Evolutionary conservation across 2,113 vertebrate genomes (phyloP), one percentile per base, ranked within the genome.

Genomic region (Monarcha castaneiventris): DNA sequence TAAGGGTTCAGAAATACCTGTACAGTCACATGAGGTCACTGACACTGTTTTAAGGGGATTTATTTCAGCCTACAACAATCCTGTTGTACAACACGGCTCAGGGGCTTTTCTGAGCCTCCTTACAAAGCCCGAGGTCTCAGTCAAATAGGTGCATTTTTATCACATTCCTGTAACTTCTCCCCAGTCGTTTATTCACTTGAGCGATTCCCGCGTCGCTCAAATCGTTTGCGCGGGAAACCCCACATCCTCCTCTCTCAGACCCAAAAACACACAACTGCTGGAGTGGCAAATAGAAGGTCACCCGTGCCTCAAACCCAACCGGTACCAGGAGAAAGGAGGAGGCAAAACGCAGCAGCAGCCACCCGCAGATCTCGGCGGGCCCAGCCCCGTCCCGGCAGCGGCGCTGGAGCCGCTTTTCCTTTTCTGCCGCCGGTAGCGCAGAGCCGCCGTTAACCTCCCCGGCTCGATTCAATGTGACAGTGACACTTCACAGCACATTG

Each of bases 401-500:
- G 13, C 2, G 22, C 78, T 17, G 62, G 43, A 18, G 81, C 49
- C 9, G 49, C 59, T 48, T 41, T 5, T 25, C 89, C 69, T 25
- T 27, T 25, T n/a, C 90, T 8, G 10, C 58, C 55, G 6, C 8
- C 1, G 44, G 77, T 11, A 37, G 35, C 10, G 9, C 49, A 69
- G 63, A 86, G 94, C 51, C 9, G 66, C 89, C 19, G 88, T 97
- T 98, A 97, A 94, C 98, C 97, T 97, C 97, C 77, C 92, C 74
- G 12, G 90, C 95, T 86, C 61, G 37, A 98, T 97, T 97, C 98
- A 97, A 93, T 97, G 98, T 98, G 98, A 98, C 98, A 98, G 98
- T 97, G 98, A 98, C 98, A 98, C 98, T 98, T 98, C 97, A 98
- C 98, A 98, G 98, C 97, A 98, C 98, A 97, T 97, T 97, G 97